Base-by-base conservation (phyloP, 2,113 vertebrate species). In the Oncorhynchus nerka region DNA sequence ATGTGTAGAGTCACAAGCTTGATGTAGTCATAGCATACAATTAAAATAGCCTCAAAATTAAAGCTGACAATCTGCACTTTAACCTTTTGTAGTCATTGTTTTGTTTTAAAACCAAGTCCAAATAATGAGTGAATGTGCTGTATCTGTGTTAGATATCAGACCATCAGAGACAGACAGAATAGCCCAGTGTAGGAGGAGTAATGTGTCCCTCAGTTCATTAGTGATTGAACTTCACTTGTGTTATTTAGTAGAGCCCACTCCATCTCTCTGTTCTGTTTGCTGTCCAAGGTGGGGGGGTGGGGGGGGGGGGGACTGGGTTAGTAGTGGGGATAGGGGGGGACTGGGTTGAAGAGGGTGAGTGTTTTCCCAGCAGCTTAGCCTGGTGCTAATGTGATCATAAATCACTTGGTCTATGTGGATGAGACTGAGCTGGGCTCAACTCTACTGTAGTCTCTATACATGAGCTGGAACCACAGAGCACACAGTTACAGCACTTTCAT, bases 381-480 rank as follows among this genome's bases (percentile, higher is more conserved):
- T 84, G 75, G 72, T 68, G 74, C 78, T 89, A 88, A 86, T 89
- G 83, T 81, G 82, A 80, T 83, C 82, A 87, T 91, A 88, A 89
- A 90, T 91, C 89, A 89, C 83, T 79, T 79, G 70, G 74, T 80
- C 75, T 19, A 55, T 71, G 78, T 15, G n/a, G 59, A 68, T 22
- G 16, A 45, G 39, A 45, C 39, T 45, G 39, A 45, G 39, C 39
- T 45, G 39, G 9, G 39, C 39, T 12, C 39, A 45, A 45, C 55
- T 57, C 55, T 57, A 4, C 16, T 20, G 16, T 57, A 57, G 15
- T 57, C 19, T 19, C 16, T 20, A 20, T 4, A 45, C 39, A 3
- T 45, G 39, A 9, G 8, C 39, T 45, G 8, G 39, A 12, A 45
- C 39, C 39, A 45, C 39, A 11, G 39, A 45, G 9, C 9, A 11